Conservation (phyloP, 2,797 vertebrate species). For the Malacoraja senta region DNA sequence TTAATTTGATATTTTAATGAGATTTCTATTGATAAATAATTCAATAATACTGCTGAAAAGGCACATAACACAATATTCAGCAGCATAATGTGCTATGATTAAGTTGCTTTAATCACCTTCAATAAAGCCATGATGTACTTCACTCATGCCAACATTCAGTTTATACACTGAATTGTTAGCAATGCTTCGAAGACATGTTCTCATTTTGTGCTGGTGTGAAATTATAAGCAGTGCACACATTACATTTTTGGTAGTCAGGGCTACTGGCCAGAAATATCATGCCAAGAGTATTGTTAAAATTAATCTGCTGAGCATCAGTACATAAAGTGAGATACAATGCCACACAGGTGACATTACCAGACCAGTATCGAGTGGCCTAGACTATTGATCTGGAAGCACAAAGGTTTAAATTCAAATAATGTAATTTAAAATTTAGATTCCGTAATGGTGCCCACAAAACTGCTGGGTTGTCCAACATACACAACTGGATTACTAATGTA, state of each 20-base stretch:
- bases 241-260: not conserved
- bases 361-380: too few relatives aligned
- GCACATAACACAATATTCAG: not conserved
- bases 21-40: not conserved
- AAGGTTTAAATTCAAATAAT: too few relatives aligned
- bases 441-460: too few relatives aligned
- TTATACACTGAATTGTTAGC: not conserved
- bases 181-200: not conserved
- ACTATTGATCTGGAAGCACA: too few relatives aligned
- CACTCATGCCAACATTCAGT: not conserved
- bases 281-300: not conserved
- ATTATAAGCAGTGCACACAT: not conserved
- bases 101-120: not conserved
- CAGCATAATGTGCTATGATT: not conserved
- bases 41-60: not conserved
- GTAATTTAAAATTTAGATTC: too few relatives aligned
- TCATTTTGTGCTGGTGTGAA: not conserved
- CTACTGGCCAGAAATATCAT: not conserved
- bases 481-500: too few relatives aligned
- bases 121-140: not conserved
- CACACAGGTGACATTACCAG: too few relatives aligned
- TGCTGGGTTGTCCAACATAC: too few relatives aligned
- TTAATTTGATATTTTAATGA: not conserved
- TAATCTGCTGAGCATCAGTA: not conserved
- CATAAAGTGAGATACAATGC: too few relatives aligned